Evolutionary conservation across 53 echinoderm and acorn worm genomes (phyloP), one percentile per base, ranked within the genome.

Genomic region (Mesocentrotus franciscanus): DNA sequence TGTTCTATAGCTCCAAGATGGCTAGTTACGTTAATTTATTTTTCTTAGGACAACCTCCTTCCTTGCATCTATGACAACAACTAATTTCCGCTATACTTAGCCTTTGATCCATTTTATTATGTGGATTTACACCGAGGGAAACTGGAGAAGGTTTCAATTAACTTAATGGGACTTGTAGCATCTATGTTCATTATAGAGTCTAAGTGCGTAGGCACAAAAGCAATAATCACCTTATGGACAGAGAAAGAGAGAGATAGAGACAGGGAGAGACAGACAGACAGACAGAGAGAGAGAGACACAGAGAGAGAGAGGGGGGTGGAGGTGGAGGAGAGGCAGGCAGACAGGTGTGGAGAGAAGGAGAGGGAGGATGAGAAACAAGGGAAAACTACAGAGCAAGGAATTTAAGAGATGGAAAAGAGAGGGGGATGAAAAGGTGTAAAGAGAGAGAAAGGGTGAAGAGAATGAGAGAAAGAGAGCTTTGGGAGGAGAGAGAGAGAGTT

Each of bases 131-230:
- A 87, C 58, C 58, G 0, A 87, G 29, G 87, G n/a, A 87, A 49
- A 87, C 87, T 87, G 56, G 87, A 87, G 87, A 58, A 11, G 58
- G 26, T 87, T 58, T 84, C 87, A 56, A 87, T 87, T 87, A 87
- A 58, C 27, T 87, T 87, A 87, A 87, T 87, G 87, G 87, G 58
- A 59, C 58, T 12, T 58, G 87, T 84, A 87, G 87, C 87, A 57
- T 57, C 87, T 26, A 24, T 27, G 26, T 87, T 87, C 58, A 87
- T 87, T 87, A 87, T 16, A 26, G 9, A 87, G 2, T 13, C 10
- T 87, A 87, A 87, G 39, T 57, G 27, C 59, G 59, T 56, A 58
- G 57, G 87, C 87, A 87, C 87, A 27, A 58, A 87, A 87, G 16
- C 87, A 57, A 87, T 87, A 87, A 87, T 87, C 87, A 87, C 56